phyloP scores from a whole-genome alignment of 2,888 invertebrate genomes.

The Unio delphinus region DNA sequence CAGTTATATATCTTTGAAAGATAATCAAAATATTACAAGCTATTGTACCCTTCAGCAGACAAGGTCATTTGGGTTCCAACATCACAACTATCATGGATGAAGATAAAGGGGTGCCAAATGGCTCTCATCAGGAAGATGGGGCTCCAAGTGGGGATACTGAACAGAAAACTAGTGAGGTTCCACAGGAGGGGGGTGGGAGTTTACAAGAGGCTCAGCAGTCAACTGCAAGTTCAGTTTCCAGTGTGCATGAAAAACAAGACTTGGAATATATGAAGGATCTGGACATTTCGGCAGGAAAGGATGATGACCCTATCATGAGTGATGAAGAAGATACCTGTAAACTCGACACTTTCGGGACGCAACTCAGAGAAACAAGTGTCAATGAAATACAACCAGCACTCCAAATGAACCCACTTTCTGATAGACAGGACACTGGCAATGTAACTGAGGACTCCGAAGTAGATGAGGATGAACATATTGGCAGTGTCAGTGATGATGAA shows the following conservation, averaged over 20 bases:
- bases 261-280: conserved; percentile 1
- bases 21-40: too few species aligned
- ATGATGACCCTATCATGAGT: conserved; percentile 26
- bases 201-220: background rate
- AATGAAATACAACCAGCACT: conserved; percentile 17
- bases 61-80: background rate
- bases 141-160: conserved; percentile 13
- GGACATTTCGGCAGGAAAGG: background rate
- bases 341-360: background rate
- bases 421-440: conserved; percentile 25
- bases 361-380: conserved; percentile 7
- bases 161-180: conserved; percentile 2
- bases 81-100: conserved; percentile 18
- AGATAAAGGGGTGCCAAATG: conserved; percentile 25
- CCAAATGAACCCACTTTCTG: conserved; percentile 22
- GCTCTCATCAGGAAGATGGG: conserved; percentile 16
- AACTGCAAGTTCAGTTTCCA: background rate
- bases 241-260: conserved; percentile 8
- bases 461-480: conserved; percentile 36
- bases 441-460: conserved; percentile 21
- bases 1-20: too few species aligned
- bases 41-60: too few species aligned
- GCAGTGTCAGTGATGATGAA: conserved; percentile 49
- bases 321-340: conserved; percentile 32
- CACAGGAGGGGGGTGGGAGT: conserved; percentile 4